Evolutionary conservation across 1,140 invertebrate genomes (phyloP).

Genomic region (Hylyphantes graminicola): DNA sequence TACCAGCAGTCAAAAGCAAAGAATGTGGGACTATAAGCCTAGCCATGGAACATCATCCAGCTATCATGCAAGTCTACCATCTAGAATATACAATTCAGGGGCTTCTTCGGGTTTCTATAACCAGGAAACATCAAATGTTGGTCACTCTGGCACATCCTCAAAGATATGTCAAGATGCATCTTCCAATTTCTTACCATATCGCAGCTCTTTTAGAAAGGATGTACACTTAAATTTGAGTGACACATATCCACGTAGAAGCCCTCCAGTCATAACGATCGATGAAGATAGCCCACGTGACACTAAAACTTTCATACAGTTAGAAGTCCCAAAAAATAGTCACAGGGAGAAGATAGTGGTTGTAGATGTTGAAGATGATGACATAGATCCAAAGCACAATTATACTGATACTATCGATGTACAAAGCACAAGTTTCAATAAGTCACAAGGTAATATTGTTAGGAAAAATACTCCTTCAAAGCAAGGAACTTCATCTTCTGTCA

Average conservation of each 20-base stretch:
- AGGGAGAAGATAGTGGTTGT: conserved; percentile 56
- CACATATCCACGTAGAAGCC: conserved; percentile 29
- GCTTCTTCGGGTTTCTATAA: too few species aligned
- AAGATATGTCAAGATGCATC: background rate
- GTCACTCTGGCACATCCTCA: background rate
- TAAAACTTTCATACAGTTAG: conserved; percentile 55
- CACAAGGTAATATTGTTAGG: too few species aligned
- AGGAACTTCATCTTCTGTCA: too few species aligned
- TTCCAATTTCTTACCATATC: conserved; percentile 16
- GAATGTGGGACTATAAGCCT: conserved; percentile 7
- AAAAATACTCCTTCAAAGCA: too few species aligned
- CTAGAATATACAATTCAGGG: too few species aligned
- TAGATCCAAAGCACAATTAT: conserved; percentile 23
- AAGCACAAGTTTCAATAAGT: too few species aligned
- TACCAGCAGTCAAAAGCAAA: background rate
- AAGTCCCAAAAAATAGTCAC: conserved; percentile 53
- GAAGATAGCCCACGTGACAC: conserved; percentile 47
- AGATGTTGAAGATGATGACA: conserved; percentile 57
- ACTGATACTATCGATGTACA: too few species aligned
- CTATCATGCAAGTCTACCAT: background rate
- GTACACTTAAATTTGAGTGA: background rate
- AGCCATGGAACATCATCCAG: background rate
- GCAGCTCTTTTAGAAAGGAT: conserved; percentile 7
- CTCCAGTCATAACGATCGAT: conserved; percentile 44
- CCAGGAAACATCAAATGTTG: background rate